Conservation (phyloP, 2,888 invertebrate species). For the Agapostemon virescens region DNA sequence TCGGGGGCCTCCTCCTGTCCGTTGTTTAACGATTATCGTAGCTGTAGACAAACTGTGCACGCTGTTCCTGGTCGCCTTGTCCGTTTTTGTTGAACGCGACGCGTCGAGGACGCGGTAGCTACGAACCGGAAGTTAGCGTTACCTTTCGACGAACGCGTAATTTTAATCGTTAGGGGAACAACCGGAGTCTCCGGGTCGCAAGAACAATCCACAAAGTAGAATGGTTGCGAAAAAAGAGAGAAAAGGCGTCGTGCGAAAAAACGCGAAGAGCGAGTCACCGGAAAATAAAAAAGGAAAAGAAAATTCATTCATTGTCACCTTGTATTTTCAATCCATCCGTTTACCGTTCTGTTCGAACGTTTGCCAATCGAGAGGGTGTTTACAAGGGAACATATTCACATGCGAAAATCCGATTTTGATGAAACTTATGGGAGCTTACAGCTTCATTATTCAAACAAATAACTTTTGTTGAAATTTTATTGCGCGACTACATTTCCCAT, state of each 20-base stretch:
- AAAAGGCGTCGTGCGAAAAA: not conserved
- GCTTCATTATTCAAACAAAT: no score
- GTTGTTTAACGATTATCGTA: constrained; percentile 39
- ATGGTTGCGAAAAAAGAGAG: no score
- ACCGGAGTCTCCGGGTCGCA: not conserved
- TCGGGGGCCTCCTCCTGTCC: constrained; percentile 33
- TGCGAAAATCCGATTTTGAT: no score
- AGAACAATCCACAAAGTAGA: not conserved
- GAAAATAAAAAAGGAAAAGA: not conserved
- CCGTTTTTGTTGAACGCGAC: constrained; percentile 6
- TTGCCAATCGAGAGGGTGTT: not conserved
- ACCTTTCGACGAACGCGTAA: not conserved
- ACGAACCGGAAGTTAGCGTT: not conserved
- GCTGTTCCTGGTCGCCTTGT: constrained; percentile 33
- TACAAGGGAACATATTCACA: no score
- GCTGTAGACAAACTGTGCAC: constrained; percentile 35
- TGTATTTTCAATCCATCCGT: not conserved
- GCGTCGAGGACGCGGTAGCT: not conserved
- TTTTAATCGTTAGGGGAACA: constrained; percentile 10
- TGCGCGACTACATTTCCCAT: no score
- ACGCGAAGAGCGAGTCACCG: not conserved
- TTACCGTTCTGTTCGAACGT: not conserved
- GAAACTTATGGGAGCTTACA: no score
- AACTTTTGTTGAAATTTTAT: no score
- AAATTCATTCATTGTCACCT: not conserved